Evolutionary conservation across 2,888 invertebrate genomes (phyloP), one percentile per base, ranked within the genome.

Genomic region (Lycocerus yunnanus): DNA sequence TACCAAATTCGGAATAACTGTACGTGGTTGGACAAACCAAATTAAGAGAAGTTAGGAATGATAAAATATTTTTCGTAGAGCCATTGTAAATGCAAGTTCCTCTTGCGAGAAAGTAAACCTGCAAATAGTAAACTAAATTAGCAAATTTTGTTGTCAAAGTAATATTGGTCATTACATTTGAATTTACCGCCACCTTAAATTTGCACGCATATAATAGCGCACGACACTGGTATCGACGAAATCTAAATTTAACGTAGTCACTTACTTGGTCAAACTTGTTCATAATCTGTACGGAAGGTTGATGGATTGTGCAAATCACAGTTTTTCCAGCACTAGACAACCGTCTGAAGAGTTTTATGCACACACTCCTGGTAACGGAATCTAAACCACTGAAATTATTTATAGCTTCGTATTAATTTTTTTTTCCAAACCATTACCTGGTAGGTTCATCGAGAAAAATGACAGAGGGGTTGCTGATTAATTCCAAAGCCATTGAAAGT

Each of bases 371-470:
- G 0, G 94, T 91, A 0, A 93, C 91, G 78, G 93, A 90, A 85
- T 95, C 95, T 77, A 95, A 86, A 9, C 95, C 95, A 72, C 93
- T 91, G 86, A 2, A 43, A 43, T n/a, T n/a, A n/a, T n/a, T n/a
- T n/a, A n/a, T n/a, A n/a, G n/a, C n/a, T n/a, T n/a, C n/a, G n/a
- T n/a, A n/a, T 21, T 21, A 5, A 21, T 10, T 21, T 21, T 21
- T 21, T 13, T 13, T 5, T 5, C 4, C 13, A 6, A 43, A 43
- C 2, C 2, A n/a, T 43, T 43, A 43, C 43, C 43, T 85, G 3
- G 94, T 94, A 15, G 94, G 94, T 85, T 95, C 94, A 85, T 95
- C 94, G 80, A 95, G 87, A 85, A 94, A 94, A 85, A 95, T 93
- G 43, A 94, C 90, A 0, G 94, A 94, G 9, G 95, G 95, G 84